phyloP scores from a whole-genome alignment of 2,113 vertebrate species.

The Paramisgurnus dabryanus region DNA sequence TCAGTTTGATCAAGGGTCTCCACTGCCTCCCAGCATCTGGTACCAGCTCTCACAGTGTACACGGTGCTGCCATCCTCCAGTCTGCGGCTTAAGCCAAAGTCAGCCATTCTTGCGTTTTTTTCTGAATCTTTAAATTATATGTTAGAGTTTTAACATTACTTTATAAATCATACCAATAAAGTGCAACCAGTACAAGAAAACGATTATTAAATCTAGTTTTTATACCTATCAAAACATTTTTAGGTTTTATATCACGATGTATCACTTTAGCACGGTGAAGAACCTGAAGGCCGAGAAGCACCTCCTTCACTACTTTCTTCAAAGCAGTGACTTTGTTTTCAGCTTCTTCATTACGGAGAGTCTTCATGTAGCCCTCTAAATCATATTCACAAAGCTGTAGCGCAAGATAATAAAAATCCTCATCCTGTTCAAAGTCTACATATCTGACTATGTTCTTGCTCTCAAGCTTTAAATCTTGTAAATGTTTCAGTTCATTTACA shows the following conservation, averaged over 20 bases:
- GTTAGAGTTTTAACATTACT: not conserved
- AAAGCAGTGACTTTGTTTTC: not conserved
- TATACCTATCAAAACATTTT: constrained; percentile 44
- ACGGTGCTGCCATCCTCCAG: not conserved
- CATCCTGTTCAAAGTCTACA: constrained; percentile 21
- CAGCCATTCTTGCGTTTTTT: constrained; percentile 22
- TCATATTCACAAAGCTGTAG: constrained; percentile 41
- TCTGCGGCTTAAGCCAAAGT: constrained; percentile 40
- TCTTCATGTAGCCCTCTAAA: not conserved
- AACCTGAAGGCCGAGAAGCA: constrained; percentile 12
- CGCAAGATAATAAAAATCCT: constrained; percentile 28
- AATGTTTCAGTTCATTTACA: constrained; percentile 1
- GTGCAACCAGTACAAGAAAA: too few species aligned
- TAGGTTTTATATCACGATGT: constrained; percentile 40
- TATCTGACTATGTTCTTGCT: constrained; percentile 36
- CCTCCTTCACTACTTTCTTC: constrained; percentile 15
- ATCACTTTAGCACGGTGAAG: constrained; percentile 16
- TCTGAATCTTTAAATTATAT: constrained; percentile 2
- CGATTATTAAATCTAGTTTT: not conserved
- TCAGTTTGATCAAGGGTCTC: constrained; percentile 5
- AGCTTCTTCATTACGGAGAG: not conserved
- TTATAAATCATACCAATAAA: not conserved
- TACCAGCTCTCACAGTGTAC: constrained; percentile 13
- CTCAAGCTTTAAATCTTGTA: constrained; percentile 15
- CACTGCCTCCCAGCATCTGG: constrained; percentile 32